Percentiles rank a stretch among this genome's conserved stretches.
Conservation (phyloP, 2,113 vertebrate species). For the Typhlomys cinereus region DNA sequence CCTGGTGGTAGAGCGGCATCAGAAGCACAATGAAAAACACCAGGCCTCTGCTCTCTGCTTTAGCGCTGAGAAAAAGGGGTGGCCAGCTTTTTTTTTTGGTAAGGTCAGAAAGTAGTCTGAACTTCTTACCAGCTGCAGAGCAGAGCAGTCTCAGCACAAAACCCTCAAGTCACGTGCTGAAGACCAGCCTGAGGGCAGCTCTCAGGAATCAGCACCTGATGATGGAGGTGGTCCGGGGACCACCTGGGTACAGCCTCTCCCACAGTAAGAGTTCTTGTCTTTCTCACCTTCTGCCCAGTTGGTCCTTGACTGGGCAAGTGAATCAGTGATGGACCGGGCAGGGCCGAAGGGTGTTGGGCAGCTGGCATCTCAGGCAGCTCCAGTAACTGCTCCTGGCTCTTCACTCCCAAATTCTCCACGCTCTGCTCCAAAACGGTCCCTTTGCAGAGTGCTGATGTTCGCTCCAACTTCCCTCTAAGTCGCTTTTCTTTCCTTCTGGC, state of each 20-base stretch:
- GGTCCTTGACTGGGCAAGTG: not conserved
- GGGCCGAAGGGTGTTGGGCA: not conserved
- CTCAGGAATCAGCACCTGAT: not conserved
- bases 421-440: slow-evolving; percentile 35
- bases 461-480: not conserved
- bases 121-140: not conserved
- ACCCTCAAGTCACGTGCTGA: not conserved
- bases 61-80: too few relatives aligned
- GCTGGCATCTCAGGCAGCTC: slow-evolving; percentile 1
- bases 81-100: not conserved
- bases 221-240: not conserved
- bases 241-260: slow-evolving; percentile 6
- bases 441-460: slow-evolving; percentile 10
- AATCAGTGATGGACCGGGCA: not conserved
- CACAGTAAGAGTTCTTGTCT: not conserved
- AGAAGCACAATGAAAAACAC: slow-evolving; percentile 47
- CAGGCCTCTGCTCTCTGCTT: not conserved
- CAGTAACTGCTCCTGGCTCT: slow-evolving; percentile 14
- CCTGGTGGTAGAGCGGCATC: not conserved
- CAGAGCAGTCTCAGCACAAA: not conserved
- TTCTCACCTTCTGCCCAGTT: not conserved
- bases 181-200: slow-evolving; percentile 19
- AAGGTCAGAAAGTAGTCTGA: not conserved
- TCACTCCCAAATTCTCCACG: not conserved
- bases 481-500: slow-evolving; percentile 67